These are phyloP conservation scores for Paramormyrops kingsleyae DNA, from an alignment of 2,113 vertebrate species.

Conservation along the genomic window DNA sequence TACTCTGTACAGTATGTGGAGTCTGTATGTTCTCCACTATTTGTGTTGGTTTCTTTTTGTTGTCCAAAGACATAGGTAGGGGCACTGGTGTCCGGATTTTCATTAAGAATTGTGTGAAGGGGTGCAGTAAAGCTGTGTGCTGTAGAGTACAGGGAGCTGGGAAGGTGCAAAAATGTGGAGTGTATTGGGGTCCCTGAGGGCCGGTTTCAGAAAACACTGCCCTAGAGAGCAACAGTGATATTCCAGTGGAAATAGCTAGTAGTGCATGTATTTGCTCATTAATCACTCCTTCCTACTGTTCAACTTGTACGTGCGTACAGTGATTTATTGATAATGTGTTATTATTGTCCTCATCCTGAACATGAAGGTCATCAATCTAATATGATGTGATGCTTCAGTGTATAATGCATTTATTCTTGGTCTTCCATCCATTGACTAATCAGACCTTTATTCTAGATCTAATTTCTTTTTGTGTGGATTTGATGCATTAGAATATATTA, in stretches of 20 bases:
- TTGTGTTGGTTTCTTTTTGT: neutral
- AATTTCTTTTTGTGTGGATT: neutral
- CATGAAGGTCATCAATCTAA: neutral
- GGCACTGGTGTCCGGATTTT: neutral
- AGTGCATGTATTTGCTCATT: neutral
- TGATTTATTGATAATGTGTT: neutral
- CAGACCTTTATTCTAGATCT: neutral
- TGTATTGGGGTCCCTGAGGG: neutral
- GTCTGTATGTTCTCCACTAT: neutral
- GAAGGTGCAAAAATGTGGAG: neutral
- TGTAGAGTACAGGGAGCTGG: neutral
- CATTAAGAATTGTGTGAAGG: neutral
- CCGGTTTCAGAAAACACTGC: neutral
- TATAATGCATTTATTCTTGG: neutral
- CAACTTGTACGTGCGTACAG: neutral
- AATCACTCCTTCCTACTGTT: neutral
- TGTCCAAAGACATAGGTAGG: neutral
- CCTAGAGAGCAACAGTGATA: neutral
- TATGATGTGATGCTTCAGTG: neutral
- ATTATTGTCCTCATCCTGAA: neutral
- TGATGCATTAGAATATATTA: neutral
- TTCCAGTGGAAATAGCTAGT: neutral
- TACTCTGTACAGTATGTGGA: too few species aligned
- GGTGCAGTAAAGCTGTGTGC: neutral
- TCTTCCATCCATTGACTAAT: neutral